These are phyloP conservation scores for Anoplolepis gracilipes DNA, from an alignment of 1,140 invertebrate species.

Conservation along the genomic window DNA sequence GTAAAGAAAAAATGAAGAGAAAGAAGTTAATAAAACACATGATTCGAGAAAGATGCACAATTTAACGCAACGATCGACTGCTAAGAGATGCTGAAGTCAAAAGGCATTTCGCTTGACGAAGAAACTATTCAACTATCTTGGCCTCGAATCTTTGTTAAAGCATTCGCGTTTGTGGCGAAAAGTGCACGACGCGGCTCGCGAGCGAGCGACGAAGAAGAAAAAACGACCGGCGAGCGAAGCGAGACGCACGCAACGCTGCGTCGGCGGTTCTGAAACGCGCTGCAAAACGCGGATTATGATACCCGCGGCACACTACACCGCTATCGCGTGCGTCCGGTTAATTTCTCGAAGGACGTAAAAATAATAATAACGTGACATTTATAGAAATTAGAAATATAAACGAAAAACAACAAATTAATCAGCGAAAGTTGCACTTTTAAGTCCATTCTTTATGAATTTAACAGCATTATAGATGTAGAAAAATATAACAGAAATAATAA, in stretches of 20 bases:
- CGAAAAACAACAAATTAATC: no score
- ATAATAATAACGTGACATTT: no score
- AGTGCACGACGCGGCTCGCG: constrained; percentile 30
- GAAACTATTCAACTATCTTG: background rate
- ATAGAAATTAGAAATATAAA: no score
- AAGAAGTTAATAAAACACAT: constrained; percentile 14
- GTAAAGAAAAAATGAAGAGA: constrained; percentile 7
- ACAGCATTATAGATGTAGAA: no score
- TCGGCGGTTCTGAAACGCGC: constrained; percentile 29
- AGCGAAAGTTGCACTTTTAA: no score
- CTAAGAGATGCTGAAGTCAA: constrained; percentile 9
- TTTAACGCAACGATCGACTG: background rate
- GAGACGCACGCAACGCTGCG: constrained; percentile 78
- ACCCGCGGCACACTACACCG: constrained; percentile 27
- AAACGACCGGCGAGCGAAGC: constrained; percentile 73
- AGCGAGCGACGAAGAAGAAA: constrained; percentile 68
- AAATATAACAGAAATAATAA: no score
- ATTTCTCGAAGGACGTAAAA: constrained; percentile 53
- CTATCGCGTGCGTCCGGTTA: constrained; percentile 69
- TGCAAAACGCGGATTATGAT: constrained; percentile 54
- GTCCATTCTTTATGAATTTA: no score
- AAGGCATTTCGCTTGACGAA: background rate
- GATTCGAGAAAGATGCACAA: constrained; percentile 10
- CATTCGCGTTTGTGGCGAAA: constrained; percentile 26
- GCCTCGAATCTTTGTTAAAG: constrained; percentile 1